Conservation (phyloP, 2,888 invertebrate species). For the Thera obeliscata region DNA sequence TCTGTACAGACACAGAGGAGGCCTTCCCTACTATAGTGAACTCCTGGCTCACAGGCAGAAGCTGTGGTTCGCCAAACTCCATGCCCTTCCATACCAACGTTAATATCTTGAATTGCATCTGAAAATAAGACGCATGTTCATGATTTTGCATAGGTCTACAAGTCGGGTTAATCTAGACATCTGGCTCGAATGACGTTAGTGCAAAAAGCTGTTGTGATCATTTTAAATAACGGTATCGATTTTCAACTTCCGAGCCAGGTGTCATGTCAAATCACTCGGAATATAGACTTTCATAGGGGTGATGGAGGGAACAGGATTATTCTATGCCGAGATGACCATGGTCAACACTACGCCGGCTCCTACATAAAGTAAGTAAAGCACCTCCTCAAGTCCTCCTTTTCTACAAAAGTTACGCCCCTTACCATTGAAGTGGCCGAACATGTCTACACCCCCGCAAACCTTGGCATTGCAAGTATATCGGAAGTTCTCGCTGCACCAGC, state of each 20-base stretch:
- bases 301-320: too few species aligned
- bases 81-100: slow-evolving; percentile 73
- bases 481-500: slow-evolving; percentile 51
- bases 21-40: slow-evolving; percentile 57
- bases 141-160: background rate
- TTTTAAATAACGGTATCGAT: too few species aligned
- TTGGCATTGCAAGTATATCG: slow-evolving; percentile 60
- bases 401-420: background rate
- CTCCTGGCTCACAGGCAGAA: slow-evolving; percentile 60
- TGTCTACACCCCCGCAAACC: slow-evolving; percentile 60
- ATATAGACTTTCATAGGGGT: too few species aligned
- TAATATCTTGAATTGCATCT: slow-evolving; percentile 67
- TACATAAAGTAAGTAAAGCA: too few species aligned
- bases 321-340: too few species aligned
- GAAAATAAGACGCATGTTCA: slow-evolving; percentile 19
- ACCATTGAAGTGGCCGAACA: slow-evolving; percentile 79
- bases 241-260: too few species aligned
- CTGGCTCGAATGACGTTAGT: too few species aligned
- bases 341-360: too few species aligned
- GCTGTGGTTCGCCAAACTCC: slow-evolving; percentile 64
- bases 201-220: too few species aligned
- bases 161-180: too few species aligned
- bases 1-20: slow-evolving; percentile 67
- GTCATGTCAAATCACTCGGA: too few species aligned
- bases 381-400: background rate